phyloP scores from a whole-genome alignment of 2,797 vertebrate species.

The Tokudaia tokunoshimensis region DNA sequence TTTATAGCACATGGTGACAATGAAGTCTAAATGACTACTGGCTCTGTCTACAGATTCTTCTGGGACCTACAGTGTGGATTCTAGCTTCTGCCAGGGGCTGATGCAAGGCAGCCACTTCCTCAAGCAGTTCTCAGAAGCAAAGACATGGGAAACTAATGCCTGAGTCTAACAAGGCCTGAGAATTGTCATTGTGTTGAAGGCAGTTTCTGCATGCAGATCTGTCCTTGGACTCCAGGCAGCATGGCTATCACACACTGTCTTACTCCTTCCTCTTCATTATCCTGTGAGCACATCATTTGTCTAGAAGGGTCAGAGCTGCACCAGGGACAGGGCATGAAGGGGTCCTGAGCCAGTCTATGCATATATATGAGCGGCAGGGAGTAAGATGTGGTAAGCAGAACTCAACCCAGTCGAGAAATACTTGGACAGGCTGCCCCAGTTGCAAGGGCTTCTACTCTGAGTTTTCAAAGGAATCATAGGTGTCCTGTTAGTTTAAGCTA shows the following conservation, averaged over 20 bases:
- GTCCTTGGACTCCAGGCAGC: not conserved
- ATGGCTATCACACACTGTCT: too few species aligned
- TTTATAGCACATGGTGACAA: accelerated
- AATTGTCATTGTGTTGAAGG: too few species aligned
- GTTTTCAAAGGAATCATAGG: not conserved
- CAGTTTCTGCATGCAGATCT: not conserved
- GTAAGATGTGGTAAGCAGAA: not conserved
- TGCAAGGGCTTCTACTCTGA: not conserved
- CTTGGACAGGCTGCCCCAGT: accelerated
- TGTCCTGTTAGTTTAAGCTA: not conserved
- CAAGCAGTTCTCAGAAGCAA: not conserved
- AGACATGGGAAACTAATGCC: not conserved
- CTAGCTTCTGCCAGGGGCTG: not conserved
- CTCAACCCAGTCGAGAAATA: not conserved
- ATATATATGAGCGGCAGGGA: not conserved
- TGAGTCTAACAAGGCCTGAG: not conserved
- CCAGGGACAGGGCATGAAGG: accelerated
- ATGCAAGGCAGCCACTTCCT: not conserved
- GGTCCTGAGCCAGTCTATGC: not conserved
- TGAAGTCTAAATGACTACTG: not conserved
- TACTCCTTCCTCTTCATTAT: not conserved
- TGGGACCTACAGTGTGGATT: not conserved
- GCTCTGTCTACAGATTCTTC: not conserved
- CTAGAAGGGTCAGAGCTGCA: not conserved
- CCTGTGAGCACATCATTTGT: not conserved